Base-by-base conservation (phyloP, 2,797 vertebrate species). In the Scarus forsteni region DNA sequence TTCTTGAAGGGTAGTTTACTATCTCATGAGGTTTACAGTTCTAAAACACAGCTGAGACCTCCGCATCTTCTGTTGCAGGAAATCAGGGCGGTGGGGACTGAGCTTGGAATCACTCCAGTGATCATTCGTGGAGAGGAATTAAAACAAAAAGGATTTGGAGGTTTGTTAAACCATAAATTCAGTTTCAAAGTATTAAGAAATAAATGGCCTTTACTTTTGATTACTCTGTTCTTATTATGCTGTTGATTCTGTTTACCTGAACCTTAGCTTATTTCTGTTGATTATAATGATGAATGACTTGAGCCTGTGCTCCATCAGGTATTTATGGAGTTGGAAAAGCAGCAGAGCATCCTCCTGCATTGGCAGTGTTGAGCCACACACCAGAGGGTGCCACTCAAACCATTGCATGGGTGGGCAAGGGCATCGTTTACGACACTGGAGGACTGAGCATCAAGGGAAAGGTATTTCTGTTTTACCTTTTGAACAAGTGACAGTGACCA, bases 381-480 rank as follows among this genome's bases (percentile, higher is more conserved):
- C 98, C 98, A 0, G 95, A 96, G 1, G 96, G 97, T 63, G 97
- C 98, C 27, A 99, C 98, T 0, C 98, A 99, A 86, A 98, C 96
- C 82, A 99, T 99, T 13, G 98, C 97, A 0, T 99, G 98, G 98
- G 97, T 99, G 62, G 98, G 98, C 72, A 99, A 99, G 81, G 98
- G 98, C 53, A 98, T 99, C 10, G 98, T 99, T 70, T 99, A 99
- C 0, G 98, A 99, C 90, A 99, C 98, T 0, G 98, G 98, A 59
- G 98, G 98, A 78, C 97, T 99, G 82, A 99, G 98, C 94, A 99
- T 99, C 92, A 99, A 99, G 89, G 98, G 98, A 55, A 99, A 99
- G 96, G 98, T 99, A 70, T 9, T 54, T 1, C 5, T 35, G 1
- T 52, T 5, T 12, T 42, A 61, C 18, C 1, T 8, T 66, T 0